Evolutionary conservation across 1,140 invertebrate genomes (phyloP).

Genomic region (Euura lappo): DNA sequence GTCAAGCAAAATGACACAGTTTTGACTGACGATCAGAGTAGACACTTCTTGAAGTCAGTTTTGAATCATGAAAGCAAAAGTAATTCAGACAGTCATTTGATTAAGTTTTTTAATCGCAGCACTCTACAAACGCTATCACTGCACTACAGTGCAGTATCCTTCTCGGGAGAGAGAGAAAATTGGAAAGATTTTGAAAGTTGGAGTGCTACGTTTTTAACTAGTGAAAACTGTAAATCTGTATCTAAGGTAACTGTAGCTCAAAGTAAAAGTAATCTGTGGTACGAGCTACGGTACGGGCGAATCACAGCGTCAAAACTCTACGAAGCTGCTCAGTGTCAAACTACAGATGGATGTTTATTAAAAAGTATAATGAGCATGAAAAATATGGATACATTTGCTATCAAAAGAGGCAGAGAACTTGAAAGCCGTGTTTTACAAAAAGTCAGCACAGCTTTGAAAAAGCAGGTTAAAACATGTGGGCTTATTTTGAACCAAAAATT

Average conservation of each 20-base stretch:
- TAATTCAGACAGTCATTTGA: too few species aligned
- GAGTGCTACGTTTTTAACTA: conserved; percentile 10
- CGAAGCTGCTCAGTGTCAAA: conserved; percentile 33
- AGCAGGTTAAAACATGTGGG: conserved; percentile 29
- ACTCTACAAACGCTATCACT: neutral
- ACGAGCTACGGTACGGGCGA: conserved; percentile 35
- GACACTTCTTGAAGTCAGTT: too few species aligned
- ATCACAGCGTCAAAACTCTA: conserved; percentile 40
- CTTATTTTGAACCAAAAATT: neutral
- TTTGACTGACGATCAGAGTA: neutral
- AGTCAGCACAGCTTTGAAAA: neutral
- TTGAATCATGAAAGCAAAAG: too few species aligned
- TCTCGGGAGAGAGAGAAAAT: conserved; percentile 12
- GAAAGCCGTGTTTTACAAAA: conserved; percentile 10
- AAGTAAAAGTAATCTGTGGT: conserved; percentile 27
- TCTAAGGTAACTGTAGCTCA: conserved; percentile 29
- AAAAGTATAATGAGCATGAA: conserved; percentile 28
- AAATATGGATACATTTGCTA: conserved; percentile 21
- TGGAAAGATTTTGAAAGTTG: conserved; percentile 18
- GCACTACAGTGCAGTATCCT: conserved; percentile 11
- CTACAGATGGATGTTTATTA: conserved; percentile 29
- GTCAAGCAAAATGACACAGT: conserved; percentile 5
- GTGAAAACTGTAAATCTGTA: conserved; percentile 18
- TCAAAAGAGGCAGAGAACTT: conserved; percentile 22
- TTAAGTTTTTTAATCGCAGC: too few species aligned